Evolutionary conservation across 2,113 vertebrate genomes (phyloP).

Genomic region (Bostrychus sinensis): DNA sequence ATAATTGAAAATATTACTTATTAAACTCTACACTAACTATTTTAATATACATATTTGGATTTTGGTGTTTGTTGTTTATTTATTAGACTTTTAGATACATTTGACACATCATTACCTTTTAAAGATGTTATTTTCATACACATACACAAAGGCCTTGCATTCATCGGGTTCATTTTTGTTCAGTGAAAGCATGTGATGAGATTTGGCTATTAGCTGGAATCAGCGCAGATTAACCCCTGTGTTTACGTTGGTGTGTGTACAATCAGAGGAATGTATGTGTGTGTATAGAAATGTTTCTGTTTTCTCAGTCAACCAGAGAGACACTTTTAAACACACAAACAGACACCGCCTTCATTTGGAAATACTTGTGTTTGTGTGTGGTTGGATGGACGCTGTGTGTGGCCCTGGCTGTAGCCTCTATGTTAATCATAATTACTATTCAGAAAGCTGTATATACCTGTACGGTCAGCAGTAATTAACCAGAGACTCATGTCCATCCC

Average conservation of each 20-base stretch:
- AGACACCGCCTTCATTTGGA: slow-evolving; percentile 64
- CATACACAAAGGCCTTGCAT: neutral
- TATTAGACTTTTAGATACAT: neutral
- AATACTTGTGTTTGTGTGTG: slow-evolving; percentile 40
- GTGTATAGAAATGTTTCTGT: slow-evolving; percentile 61
- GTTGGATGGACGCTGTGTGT: slow-evolving; percentile 53
- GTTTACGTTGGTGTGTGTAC: slow-evolving; percentile 29
- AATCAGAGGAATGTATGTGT: slow-evolving; percentile 49
- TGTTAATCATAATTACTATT: slow-evolving; percentile 69
- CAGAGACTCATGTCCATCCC: slow-evolving; percentile 38
- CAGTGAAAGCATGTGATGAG: slow-evolving; percentile 1
- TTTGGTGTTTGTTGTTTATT: neutral
- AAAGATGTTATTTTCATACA: neutral
- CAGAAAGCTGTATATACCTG: slow-evolving; percentile 49
- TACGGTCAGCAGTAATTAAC: slow-evolving; percentile 61
- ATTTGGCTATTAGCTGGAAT: slow-evolving; percentile 30
- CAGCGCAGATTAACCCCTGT: slow-evolving; percentile 37
- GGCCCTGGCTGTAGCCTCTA: slow-evolving; percentile 54
- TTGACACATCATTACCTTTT: too few relatives aligned
- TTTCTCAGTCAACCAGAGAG: slow-evolving; percentile 66
- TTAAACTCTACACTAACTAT: too few relatives aligned
- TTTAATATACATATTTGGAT: too few relatives aligned
- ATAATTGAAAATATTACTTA: too few relatives aligned
- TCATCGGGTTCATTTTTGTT: neutral
- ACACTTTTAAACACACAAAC: slow-evolving; percentile 66